phyloP scores from a whole-genome alignment of 2,113 vertebrate species.

The Fukomys damarensis region DNA sequence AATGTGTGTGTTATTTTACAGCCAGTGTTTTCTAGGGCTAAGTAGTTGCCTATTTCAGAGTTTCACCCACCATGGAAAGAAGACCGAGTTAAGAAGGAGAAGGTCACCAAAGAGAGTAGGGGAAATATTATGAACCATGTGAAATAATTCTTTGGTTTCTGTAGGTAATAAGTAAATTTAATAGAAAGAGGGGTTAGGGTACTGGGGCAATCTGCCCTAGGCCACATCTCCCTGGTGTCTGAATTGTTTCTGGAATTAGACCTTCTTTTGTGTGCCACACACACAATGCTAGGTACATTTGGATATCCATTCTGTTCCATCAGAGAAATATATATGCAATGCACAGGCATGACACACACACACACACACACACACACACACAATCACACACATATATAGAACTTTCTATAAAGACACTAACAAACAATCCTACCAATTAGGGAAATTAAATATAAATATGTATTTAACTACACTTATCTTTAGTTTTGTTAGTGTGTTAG shows the following conservation, averaged over 20 bases:
- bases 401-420: not conserved
- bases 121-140: not conserved
- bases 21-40: not conserved
- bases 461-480: not conserved
- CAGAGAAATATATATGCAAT: not conserved
- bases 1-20: not conserved
- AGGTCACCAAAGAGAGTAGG: rapidly evolving
- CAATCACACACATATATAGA: not conserved
- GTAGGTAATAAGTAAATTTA: not conserved
- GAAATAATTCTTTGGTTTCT: not conserved
- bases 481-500: too few relatives aligned
- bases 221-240: not conserved
- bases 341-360: not conserved
- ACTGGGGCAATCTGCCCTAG: not conserved
- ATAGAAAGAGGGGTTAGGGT: not conserved
- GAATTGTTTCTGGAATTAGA: not conserved
- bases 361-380: not conserved
- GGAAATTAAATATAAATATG: not conserved
- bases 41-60: not conserved
- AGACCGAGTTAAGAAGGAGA: not conserved
- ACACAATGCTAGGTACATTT: not conserved
- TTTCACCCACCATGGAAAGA: not conserved
- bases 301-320: not conserved
- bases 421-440: not conserved
- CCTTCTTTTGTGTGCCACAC: not conserved